A percentile compares a stretch with the other conserved stretches of the same genome.
phyloP scores from a whole-genome alignment of 2,113 vertebrate species.

The Cichladusa arquata region DNA sequence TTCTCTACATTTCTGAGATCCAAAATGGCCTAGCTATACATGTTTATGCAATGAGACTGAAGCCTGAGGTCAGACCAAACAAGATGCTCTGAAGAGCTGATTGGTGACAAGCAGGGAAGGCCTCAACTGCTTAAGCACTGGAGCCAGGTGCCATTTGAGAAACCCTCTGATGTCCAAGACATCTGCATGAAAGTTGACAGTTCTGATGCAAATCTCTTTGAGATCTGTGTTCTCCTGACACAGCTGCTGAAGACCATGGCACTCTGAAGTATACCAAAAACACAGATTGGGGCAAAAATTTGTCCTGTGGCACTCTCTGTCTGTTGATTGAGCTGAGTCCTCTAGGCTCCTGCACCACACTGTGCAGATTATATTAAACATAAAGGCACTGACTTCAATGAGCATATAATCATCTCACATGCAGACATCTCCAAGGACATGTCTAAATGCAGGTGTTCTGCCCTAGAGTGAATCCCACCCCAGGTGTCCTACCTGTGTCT shows the following conservation, averaged over 20 bases:
- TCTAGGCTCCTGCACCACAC: neutral
- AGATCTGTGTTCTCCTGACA: neutral
- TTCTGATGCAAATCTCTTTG: neutral
- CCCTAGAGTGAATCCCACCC: neutral
- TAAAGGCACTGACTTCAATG: neutral
- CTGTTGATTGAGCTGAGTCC: neutral
- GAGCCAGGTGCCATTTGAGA: neutral
- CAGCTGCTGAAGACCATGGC: neutral
- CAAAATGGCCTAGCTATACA: neutral
- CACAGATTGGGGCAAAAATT: neutral
- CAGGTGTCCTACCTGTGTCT: neutral
- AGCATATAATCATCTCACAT: neutral
- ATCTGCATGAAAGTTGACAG: neutral
- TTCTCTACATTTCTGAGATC: too few species aligned
- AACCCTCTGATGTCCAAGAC: neutral
- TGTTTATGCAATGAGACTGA: neutral
- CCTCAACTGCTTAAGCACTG: neutral
- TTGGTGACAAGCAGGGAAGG: neutral
- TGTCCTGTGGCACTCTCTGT: neutral
- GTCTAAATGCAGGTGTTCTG: neutral
- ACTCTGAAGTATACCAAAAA: neutral
- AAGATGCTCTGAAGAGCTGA: neutral
- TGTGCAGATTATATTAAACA: neutral
- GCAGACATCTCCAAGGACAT: neutral
- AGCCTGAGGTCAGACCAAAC: neutral